Percentiles rank a stretch among this genome's conserved stretches.
These are phyloP conservation scores for Poeciliopsis gracilis DNA, from an alignment of 2,797 vertebrate species.

Conservation along the genomic window DNA sequence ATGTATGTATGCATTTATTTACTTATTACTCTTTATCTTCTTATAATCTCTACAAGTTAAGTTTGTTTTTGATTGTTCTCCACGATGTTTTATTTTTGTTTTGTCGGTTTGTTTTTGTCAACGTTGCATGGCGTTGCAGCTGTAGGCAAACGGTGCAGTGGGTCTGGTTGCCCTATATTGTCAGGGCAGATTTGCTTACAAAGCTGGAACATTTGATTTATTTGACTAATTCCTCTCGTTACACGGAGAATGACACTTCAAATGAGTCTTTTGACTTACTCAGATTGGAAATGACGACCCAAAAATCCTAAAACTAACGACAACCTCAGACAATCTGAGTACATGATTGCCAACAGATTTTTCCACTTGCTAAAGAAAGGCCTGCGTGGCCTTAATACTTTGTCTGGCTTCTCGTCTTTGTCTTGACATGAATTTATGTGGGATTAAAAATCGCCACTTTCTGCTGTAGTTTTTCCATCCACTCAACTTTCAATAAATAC, in stretches of 20 bases:
- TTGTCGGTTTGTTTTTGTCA: not conserved
- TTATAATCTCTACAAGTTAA: not conserved
- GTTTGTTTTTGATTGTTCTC: not conserved
- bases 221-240: not conserved
- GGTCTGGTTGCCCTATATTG: not conserved
- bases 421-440: no score
- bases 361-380: not conserved
- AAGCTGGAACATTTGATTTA: not conserved
- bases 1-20: not conserved
- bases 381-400: not conserved
- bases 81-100: not conserved
- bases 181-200: not conserved
- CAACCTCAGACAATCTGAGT: no score
- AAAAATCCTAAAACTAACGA: not conserved
- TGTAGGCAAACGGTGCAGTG: not conserved
- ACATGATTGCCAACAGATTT: no score
- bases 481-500: not conserved
- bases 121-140: not conserved
- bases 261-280: not conserved
- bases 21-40: not conserved
- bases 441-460: not conserved
- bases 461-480: not conserved
- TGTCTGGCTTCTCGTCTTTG: not conserved
- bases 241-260: not conserved
- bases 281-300: not conserved